Evolutionary conservation across 1,140 invertebrate species (phyloP), one percentile per base, ranked within the genome.

Genomic region (Zaprionus ornatus): DNA sequence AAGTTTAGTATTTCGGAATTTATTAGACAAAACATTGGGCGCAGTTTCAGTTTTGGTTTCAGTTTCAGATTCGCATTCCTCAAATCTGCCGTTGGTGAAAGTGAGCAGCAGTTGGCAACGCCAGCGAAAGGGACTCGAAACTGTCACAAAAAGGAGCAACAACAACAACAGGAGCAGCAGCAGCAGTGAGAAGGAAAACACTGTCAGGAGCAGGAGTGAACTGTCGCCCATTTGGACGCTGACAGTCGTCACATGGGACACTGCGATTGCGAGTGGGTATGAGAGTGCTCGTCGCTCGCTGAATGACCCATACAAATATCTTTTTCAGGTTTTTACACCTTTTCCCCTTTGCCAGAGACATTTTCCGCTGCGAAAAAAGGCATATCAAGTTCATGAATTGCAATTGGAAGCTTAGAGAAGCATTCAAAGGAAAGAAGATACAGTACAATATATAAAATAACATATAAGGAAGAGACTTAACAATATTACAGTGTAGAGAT

Each of bases 1-100:
- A 88, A 88, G 84, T 88, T 79, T 84, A 88, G 74, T 88, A 85
- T 88, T 88, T 90, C 68, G 85, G 85, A 88, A 88, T 88, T 90
- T 88, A 88, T 88, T 88, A 84, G 80, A 90, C 85, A 88, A 88
- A 88, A 88, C 84, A 88, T 86, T 77, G 62, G 17, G 50, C 48
- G 52, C 62, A 59, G 7, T 42, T 42, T 17, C n/a, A 45, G 7
- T 71, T 55, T 77, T 57, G 74, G 40, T 21, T 66, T 21, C 19
- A 6, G 54, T 42, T 27, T 73, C 63, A 50, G 73, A 48, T 82
- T 79, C 75, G 65, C 17, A 35, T 67, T 57, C 65, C 40, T 45
- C 37, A 59, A 66, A 68, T 17, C 37, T 62, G 1, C 10, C 19
- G 7, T 40, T 35, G 12, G 27, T 29, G 37, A 62, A 86, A 82